phyloP scores from a whole-genome alignment of 2,888 invertebrate species.

The Pyrrhosoma nymphula region DNA sequence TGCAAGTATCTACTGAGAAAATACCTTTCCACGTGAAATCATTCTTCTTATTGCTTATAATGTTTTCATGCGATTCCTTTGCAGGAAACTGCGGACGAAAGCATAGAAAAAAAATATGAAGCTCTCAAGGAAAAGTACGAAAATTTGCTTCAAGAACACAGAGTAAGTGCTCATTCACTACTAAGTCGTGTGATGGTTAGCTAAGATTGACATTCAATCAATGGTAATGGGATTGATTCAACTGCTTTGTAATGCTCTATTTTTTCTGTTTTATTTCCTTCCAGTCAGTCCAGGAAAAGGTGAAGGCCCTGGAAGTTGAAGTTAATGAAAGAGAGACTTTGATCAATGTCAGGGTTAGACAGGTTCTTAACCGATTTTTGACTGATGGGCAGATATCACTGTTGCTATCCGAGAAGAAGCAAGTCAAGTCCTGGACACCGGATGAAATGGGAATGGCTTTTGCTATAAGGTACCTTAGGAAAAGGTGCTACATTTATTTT shows the following conservation, averaged over 20 bases:
- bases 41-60: no score
- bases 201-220: no score
- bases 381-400: not conserved
- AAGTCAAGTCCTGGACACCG: constrained; percentile 69
- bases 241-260: not conserved
- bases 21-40: no score
- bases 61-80: no score
- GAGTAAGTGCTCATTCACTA: no score
- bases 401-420: constrained; percentile 68
- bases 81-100: no score
- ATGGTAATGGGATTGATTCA: not conserved
- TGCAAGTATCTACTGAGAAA: no score
- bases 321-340: not conserved
- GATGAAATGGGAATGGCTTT: constrained; percentile 70
- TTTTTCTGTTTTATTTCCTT: not conserved
- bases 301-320: constrained; percentile 2
- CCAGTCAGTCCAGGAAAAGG: not conserved
- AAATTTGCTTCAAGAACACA: no score
- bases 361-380: not conserved
- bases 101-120: no score
- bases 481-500: not conserved
- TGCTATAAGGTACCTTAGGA: constrained; percentile 70
- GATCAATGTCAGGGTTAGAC: not conserved
- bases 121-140: no score
- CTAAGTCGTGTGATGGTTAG: no score